Percentiles rank a stretch among this genome's conserved stretches.
phyloP scores from a whole-genome alignment of 2,113 vertebrate species.

The Gila orcuttii region DNA sequence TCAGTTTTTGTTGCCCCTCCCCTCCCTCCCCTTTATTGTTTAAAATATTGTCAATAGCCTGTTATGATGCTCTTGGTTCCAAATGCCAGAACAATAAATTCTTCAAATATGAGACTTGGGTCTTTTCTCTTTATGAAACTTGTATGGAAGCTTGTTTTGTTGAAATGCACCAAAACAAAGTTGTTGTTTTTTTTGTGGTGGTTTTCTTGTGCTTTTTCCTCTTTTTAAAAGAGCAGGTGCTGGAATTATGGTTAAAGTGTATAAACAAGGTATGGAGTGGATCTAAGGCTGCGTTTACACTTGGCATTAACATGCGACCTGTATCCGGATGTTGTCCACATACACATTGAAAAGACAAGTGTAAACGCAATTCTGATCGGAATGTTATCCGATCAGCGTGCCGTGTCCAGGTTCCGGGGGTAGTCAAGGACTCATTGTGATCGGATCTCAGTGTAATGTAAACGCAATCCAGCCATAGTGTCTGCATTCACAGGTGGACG shows the following conservation, averaged over 20 bases:
- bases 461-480: too few relatives aligned
- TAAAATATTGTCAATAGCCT: slow-evolving; percentile 54
- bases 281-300: too few relatives aligned
- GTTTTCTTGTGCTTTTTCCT: background rate
- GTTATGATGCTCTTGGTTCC: slow-evolving; percentile 56
- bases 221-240: background rate
- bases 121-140: background rate
- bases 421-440: too few relatives aligned
- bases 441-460: too few relatives aligned
- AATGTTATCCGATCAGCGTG: too few relatives aligned
- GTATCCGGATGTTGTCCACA: too few relatives aligned
- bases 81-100: slow-evolving; percentile 62
- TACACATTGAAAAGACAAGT: too few relatives aligned
- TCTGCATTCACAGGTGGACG: too few relatives aligned
- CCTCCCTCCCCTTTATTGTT: background rate
- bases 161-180: too few relatives aligned
- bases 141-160: background rate
- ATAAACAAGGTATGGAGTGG: background rate
- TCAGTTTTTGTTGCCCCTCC: slow-evolving; percentile 17
- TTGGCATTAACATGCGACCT: too few relatives aligned
- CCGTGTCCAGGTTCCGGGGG: too few relatives aligned
- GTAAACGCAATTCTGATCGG: too few relatives aligned
- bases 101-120: slow-evolving; percentile 44
- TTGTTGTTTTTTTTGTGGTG: background rate
- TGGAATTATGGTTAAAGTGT: background rate